These are phyloP conservation scores for Knipowitschia caucasica DNA, from an alignment of 2,797 vertebrate species.

Conservation along the genomic window DNA sequence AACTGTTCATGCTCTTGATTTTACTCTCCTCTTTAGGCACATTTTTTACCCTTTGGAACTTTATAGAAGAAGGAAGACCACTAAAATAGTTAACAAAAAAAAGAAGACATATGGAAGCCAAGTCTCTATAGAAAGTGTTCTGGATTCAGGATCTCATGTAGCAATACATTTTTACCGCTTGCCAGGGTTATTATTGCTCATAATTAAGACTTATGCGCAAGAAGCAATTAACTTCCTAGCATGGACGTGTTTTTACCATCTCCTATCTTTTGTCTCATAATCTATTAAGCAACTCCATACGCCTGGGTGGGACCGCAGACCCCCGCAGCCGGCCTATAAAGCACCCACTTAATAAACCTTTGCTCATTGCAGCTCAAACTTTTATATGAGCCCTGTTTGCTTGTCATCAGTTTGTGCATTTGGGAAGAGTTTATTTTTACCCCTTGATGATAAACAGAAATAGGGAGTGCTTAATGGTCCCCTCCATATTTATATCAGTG, in stretches of 20 bases:
- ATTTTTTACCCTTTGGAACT: too few species aligned
- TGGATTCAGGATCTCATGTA: too few species aligned
- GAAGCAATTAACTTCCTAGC: neutral
- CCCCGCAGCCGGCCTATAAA: conserved; percentile 3
- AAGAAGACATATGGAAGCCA: too few species aligned
- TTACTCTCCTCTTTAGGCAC: too few species aligned
- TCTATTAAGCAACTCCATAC: conserved; percentile 63
- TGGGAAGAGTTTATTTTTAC: conserved; percentile 28
- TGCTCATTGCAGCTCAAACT: conserved; percentile 1
- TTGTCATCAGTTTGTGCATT: conserved; percentile 7
- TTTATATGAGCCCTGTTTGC: neutral
- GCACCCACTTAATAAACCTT: too few species aligned
- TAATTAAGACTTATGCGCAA: neutral
- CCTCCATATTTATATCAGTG: conserved; percentile 80
- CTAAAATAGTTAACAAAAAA: too few species aligned
- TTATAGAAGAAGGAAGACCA: too few species aligned
- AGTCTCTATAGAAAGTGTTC: too few species aligned
- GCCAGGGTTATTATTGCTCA: too few species aligned
- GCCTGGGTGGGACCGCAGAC: conserved; percentile 43
- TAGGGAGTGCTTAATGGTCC: conserved; percentile 60
- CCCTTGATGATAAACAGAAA: conserved; percentile 72
- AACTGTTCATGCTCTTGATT: too few species aligned
- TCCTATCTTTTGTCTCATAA: conserved; percentile 39
- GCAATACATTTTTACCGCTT: too few species aligned
- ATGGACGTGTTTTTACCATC: conserved; percentile 22